Evolutionary conservation across 2,113 vertebrate species (phyloP).

Genomic region (Coryphaenoides rupestris): DNA sequence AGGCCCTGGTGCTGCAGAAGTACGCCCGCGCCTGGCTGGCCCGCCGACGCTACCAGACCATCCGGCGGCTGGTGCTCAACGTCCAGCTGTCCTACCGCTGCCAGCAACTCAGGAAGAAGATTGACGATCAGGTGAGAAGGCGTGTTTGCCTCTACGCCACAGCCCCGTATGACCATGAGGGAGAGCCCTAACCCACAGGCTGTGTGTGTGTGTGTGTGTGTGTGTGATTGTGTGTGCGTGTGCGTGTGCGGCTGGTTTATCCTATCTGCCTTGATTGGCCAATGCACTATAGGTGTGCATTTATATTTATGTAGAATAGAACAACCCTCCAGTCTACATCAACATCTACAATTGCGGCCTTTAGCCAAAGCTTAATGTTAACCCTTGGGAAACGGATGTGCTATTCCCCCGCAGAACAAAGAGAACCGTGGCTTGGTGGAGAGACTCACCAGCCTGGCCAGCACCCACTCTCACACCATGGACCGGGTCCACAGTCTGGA

Average conservation of each 20-base stretch:
- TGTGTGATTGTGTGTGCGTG: too few relatives aligned
- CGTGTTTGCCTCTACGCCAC: too few relatives aligned
- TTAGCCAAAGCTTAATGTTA: too few relatives aligned
- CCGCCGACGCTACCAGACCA: slow-evolving; percentile 87
- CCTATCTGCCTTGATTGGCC: too few relatives aligned
- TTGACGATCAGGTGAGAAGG: slow-evolving; percentile 85
- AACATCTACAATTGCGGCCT: too few relatives aligned
- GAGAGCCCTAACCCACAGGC: too few relatives aligned
- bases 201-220: not conserved
- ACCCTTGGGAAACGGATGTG: too few relatives aligned
- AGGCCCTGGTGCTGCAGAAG: slow-evolving; percentile 91
- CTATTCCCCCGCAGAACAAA: slow-evolving; percentile 72
- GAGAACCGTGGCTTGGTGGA: slow-evolving; percentile 89
- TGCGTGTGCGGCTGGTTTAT: too few relatives aligned
- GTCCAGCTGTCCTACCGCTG: slow-evolving; percentile 94
- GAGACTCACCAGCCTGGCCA: slow-evolving; percentile 80
- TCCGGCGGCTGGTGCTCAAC: slow-evolving; percentile 88
- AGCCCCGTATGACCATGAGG: not conserved
- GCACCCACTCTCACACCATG: slow-evolving; percentile 66
- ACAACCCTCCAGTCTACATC: too few relatives aligned
- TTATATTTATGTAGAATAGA: too few relatives aligned
- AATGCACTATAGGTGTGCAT: too few relatives aligned
- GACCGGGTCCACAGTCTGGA: slow-evolving; percentile 84
- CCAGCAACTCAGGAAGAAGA: slow-evolving; percentile 86
- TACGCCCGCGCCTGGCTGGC: slow-evolving; percentile 90